These are phyloP conservation scores for Octodon degus DNA, from an alignment of 2,113 vertebrate species.

Conservation along the genomic window DNA sequence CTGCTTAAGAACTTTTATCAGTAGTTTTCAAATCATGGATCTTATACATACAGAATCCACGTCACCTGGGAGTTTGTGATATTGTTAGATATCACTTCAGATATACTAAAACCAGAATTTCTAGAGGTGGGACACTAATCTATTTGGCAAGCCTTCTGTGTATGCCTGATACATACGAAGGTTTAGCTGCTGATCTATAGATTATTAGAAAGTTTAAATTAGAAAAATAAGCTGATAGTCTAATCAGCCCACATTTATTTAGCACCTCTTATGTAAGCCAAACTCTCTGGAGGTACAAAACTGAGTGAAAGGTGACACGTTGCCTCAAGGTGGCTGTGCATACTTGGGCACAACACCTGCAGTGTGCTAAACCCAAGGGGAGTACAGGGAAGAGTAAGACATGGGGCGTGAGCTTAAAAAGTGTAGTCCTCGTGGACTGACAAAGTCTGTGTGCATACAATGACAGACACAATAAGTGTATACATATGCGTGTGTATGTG, in stretches of 20 bases:
- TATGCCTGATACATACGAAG: neutral
- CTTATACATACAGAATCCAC: neutral
- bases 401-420: neutral
- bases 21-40: neutral
- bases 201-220: slow-evolving; percentile 30
- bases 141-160: neutral
- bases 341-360: neutral
- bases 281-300: neutral
- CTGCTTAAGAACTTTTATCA: neutral
- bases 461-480: neutral
- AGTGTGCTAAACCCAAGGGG: neutral
- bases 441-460: neutral
- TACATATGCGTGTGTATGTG: neutral
- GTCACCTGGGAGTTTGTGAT: neutral
- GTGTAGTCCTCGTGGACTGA: neutral
- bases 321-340: neutral
- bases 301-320: neutral
- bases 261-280: neutral
- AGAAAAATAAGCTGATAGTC: neutral
- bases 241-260: slow-evolving; percentile 6
- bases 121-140: neutral
- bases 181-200: neutral
- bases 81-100: neutral
- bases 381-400: neutral
- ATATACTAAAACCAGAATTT: neutral